Conservation (phyloP, 2,113 vertebrate genomes). For the Cyanoderma ruficeps region DNA sequence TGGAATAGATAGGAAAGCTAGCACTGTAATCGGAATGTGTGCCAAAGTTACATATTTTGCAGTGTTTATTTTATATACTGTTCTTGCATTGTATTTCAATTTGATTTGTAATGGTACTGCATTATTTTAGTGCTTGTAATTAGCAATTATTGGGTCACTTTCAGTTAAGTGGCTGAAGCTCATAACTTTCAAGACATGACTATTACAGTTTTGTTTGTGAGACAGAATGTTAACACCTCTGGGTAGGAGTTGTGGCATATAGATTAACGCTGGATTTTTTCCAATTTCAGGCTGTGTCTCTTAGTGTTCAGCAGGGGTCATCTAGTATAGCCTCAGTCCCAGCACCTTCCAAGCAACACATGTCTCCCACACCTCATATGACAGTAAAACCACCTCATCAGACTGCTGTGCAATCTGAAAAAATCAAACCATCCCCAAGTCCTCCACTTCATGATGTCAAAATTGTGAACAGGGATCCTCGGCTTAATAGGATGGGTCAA, state of each 20-base stretch:
- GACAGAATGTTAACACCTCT: not conserved
- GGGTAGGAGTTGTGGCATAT: not conserved
- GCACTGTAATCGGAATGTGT: rapidly evolving
- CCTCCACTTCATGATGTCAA: slow-evolving; percentile 83
- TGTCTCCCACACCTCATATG: slow-evolving; percentile 72
- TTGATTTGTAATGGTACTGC: not conserved
- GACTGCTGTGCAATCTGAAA: slow-evolving; percentile 72
- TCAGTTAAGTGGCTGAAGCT: not conserved
- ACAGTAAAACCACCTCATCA: slow-evolving; percentile 72
- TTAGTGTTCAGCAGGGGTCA: slow-evolving; percentile 79
- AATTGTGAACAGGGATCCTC: slow-evolving; percentile 86
- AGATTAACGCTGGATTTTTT: not conserved
- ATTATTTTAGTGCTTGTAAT: not conserved
- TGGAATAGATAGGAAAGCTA: not conserved
- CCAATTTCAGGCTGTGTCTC: slow-evolving; percentile 79
- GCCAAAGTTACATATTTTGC: not conserved
- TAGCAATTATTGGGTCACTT: not conserved
- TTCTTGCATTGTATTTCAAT: not conserved
- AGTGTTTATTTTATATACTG: not conserved
- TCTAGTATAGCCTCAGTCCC: slow-evolving; percentile 73
- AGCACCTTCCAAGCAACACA: slow-evolving; percentile 74
- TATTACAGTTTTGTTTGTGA: not conserved
- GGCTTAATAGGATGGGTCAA: slow-evolving; percentile 82
- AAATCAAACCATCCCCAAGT: slow-evolving; percentile 74
- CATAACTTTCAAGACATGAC: not conserved